Evolutionary conservation across 2,113 vertebrate genomes (phyloP).

Genomic region (Mugil cephalus): DNA sequence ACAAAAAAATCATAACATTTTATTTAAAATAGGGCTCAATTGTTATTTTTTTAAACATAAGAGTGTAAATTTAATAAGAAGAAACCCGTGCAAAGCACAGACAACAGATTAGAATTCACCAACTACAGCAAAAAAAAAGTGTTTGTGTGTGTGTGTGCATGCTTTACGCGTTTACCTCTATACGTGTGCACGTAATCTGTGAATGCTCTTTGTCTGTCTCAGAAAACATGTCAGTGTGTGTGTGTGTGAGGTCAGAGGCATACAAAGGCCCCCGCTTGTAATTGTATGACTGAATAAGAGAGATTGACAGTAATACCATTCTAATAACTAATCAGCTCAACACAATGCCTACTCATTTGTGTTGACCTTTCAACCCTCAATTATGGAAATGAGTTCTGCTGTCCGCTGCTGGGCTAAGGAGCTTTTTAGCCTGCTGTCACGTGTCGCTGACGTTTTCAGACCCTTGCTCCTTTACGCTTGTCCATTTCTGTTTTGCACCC

Average conservation of each 20-base stretch:
- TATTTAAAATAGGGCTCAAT: neutral
- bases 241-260: constrained; percentile 63
- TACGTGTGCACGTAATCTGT: constrained; percentile 1
- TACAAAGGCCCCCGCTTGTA: constrained; percentile 76
- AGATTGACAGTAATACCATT: constrained; percentile 85
- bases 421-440: constrained; percentile 76
- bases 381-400: constrained; percentile 84
- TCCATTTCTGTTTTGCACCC: constrained; percentile 21
- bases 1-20: neutral
- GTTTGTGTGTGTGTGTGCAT: neutral
- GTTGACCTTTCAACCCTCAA: constrained; percentile 86
- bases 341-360: constrained; percentile 82
- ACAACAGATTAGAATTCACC: neutral
- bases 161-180: constrained; percentile 16
- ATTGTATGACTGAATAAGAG: constrained; percentile 81
- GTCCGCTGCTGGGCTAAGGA: constrained; percentile 77
- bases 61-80: neutral
- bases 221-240: constrained; percentile 26
- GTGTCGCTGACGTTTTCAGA: constrained; percentile 60
- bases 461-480: constrained; percentile 42
- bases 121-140: neutral
- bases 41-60: neutral
- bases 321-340: constrained; percentile 86
- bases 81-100: neutral
- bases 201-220: constrained; percentile 24